These are phyloP conservation scores for Narcine bancroftii DNA, from an alignment of 2,113 vertebrate genomes.

Conservation along the genomic window DNA sequence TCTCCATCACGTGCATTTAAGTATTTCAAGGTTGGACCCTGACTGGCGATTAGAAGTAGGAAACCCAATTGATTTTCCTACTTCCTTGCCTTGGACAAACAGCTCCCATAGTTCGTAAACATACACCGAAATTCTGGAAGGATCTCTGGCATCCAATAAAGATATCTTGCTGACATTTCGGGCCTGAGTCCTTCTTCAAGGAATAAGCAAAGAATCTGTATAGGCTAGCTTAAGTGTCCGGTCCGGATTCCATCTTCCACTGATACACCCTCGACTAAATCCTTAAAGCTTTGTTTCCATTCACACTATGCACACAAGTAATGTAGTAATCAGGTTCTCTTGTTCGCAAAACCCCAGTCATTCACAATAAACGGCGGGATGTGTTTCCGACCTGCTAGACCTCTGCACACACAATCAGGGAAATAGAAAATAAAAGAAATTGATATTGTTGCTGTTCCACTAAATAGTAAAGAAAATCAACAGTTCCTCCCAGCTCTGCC, in stretches of 20 bases:
- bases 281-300: neutral
- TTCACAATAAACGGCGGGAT: neutral
- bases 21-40: neutral
- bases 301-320: neutral
- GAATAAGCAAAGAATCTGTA: too few species aligned
- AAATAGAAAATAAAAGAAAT: neutral
- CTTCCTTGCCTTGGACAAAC: neutral
- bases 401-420: neutral
- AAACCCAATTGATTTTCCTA: neutral
- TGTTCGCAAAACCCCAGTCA: neutral
- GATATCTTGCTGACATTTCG: too few species aligned
- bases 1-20: neutral
- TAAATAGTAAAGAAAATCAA: slow-evolving; percentile 28
- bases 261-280: neutral
- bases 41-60: neutral
- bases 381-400: neutral
- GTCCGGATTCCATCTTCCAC: neutral
- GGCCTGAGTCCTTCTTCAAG: too few species aligned
- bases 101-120: too few species aligned
- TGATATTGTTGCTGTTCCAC: slow-evolving; percentile 29
- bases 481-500: slow-evolving; percentile 29
- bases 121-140: too few species aligned
- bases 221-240: neutral
- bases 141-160: too few species aligned
- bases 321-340: neutral